These are phyloP conservation scores for Eulemur macaco DNA, from an alignment of 2,113 vertebrate species.

Conservation along the genomic window DNA sequence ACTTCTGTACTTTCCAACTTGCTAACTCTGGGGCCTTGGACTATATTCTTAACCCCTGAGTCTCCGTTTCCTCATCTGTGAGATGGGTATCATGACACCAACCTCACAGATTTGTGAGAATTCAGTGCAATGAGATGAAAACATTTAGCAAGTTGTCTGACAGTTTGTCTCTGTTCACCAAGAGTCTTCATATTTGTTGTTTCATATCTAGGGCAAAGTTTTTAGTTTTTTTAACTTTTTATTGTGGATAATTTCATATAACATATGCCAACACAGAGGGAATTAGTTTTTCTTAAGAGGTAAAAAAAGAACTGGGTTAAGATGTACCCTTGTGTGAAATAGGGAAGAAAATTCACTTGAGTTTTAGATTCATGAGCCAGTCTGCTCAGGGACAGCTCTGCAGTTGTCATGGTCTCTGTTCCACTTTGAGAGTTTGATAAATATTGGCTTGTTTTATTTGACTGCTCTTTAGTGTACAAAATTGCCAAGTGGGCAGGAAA, in stretches of 20 bases:
- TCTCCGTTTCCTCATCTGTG: background rate
- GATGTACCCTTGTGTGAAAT: background rate
- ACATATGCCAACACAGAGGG: too few relatives aligned
- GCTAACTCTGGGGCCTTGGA: background rate
- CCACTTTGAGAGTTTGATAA: background rate
- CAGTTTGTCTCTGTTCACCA: background rate
- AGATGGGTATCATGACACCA: rapidly evolving
- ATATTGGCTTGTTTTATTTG: background rate
- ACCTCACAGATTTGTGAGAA: background rate
- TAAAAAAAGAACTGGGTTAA: background rate
- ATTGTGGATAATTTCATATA: background rate
- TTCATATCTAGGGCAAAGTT: background rate
- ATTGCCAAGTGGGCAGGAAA: background rate
- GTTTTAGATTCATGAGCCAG: background rate
- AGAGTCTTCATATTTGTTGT: background rate
- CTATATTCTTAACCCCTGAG: background rate
- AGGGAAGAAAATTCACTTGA: background rate
- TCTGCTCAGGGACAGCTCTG: too few relatives aligned
- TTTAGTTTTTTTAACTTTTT: background rate
- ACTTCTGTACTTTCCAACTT: background rate
- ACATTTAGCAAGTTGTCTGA: rapidly evolving
- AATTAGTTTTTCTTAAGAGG: background rate
- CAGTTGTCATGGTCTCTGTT: background rate
- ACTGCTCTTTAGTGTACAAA: background rate
- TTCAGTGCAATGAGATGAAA: background rate